Evolutionary conservation across 2,888 invertebrate species (phyloP).

Genomic region (Romanomermis culicivorax): DNA sequence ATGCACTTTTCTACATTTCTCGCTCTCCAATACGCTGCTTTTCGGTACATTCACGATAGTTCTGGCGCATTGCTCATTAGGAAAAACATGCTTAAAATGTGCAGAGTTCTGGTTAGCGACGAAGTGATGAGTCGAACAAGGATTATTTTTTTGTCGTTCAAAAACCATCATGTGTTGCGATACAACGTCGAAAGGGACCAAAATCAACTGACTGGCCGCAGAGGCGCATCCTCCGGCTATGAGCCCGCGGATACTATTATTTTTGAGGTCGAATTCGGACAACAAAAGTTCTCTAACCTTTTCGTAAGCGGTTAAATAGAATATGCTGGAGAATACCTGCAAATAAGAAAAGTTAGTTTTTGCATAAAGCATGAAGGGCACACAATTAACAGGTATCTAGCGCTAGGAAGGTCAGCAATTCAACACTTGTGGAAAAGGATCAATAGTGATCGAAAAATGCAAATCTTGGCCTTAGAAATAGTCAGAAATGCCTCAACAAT

Average conservation of each 20-base stretch:
- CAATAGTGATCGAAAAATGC: too few relatives aligned
- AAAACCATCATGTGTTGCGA: slow-evolving; percentile 91
- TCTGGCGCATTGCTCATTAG: not conserved
- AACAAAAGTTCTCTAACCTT: slow-evolving; percentile 54
- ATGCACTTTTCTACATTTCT: not conserved
- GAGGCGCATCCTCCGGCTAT: slow-evolving; percentile 69
- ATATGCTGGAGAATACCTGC: slow-evolving; percentile 51
- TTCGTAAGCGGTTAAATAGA: slow-evolving; percentile 83
- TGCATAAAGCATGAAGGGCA: too few relatives aligned
- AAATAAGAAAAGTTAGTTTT: slow-evolving; percentile 31
- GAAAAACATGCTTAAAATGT: too few relatives aligned
- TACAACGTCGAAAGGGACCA: slow-evolving; percentile 85
- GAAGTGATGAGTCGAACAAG: not conserved
- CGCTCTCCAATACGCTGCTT: not conserved
- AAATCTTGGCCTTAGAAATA: too few relatives aligned
- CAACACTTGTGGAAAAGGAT: too few relatives aligned
- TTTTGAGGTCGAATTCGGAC: slow-evolving; percentile 38
- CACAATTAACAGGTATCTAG: too few relatives aligned
- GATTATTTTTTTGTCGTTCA: slow-evolving; percentile 33
- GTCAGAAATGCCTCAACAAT: too few relatives aligned
- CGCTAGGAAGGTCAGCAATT: too few relatives aligned
- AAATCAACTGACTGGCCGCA: slow-evolving; percentile 72
- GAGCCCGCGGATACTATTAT: slow-evolving; percentile 44
- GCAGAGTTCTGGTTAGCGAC: not conserved
- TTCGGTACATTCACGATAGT: not conserved